Conservation (phyloP, 2,888 invertebrate genomes). For the Andrena chrysosceles region DNA sequence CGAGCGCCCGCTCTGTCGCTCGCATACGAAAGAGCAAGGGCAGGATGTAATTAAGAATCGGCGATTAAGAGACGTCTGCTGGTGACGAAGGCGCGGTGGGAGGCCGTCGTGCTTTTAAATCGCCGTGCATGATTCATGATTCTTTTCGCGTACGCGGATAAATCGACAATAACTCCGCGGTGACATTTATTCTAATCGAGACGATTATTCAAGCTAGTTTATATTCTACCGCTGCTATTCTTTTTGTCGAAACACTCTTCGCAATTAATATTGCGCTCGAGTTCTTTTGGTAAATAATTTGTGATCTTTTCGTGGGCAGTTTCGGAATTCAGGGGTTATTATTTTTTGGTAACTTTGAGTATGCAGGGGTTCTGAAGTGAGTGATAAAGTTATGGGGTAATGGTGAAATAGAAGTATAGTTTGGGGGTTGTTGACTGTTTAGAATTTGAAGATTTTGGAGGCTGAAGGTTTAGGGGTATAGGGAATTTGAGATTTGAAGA, state of each 20-base stretch:
- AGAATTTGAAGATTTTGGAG: too few relatives aligned
- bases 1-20: conserved; percentile 18
- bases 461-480: too few relatives aligned
- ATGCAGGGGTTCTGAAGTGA: too few relatives aligned
- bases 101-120: conserved; percentile 42
- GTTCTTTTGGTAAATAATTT: not conserved
- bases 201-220: not conserved
- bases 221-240: not conserved
- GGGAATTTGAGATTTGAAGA: too few relatives aligned
- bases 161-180: not conserved
- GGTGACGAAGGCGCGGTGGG: conserved; percentile 29
- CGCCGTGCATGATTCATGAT: conserved; percentile 25
- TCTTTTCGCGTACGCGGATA: conserved; percentile 23
- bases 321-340: too few relatives aligned
- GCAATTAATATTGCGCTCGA: not conserved
- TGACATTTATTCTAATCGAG: not conserved
- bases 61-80: conserved; percentile 57
- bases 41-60: conserved; percentile 69
- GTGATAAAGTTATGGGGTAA: too few relatives aligned
- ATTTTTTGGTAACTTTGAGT: too few relatives aligned
- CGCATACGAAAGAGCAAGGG: conserved; percentile 39
- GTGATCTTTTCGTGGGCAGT: not conserved
- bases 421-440: too few relatives aligned
- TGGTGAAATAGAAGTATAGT: too few relatives aligned
- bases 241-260: not conserved